These are phyloP conservation scores for Cryptotermes secundus DNA, from an alignment of 1,140 invertebrate genomes.

Conservation along the genomic window DNA sequence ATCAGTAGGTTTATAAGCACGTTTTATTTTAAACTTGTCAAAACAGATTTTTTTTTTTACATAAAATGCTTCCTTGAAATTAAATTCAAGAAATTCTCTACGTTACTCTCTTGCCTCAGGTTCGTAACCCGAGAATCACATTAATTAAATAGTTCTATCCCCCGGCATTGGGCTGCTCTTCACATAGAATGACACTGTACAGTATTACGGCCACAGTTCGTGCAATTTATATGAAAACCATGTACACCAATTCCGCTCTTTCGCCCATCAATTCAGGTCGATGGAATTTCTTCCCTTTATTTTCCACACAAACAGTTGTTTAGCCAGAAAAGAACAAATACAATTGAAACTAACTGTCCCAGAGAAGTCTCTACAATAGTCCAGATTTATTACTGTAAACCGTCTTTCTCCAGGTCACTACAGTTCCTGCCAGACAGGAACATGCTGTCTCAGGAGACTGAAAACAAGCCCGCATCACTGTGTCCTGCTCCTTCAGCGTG, in stretches of 20 bases:
- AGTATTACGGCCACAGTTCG: neutral
- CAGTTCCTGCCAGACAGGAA: neutral
- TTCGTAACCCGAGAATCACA: slow-evolving; percentile 19
- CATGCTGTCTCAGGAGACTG: neutral
- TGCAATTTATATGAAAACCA: neutral
- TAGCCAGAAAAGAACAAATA: neutral
- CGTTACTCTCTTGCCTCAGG: neutral
- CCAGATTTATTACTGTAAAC: neutral
- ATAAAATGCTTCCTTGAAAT: neutral
- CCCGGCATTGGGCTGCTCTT: neutral
- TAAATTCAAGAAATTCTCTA: neutral
- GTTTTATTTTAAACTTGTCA: slow-evolving; percentile 33
- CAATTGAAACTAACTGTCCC: neutral
- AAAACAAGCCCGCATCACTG: neutral
- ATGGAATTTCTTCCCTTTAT: neutral
- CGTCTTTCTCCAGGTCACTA: neutral
- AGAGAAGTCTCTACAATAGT: neutral
- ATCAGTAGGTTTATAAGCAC: slow-evolving; percentile 26
- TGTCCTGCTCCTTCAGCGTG: neutral
- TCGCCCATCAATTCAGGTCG: neutral
- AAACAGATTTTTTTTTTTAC: slow-evolving; percentile 30
- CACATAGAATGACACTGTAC: neutral
- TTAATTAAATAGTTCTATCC: slow-evolving; percentile 27
- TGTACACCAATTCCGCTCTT: neutral
- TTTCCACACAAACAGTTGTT: neutral